A percentile compares a stretch with the other conserved stretches of the same genome.
These are phyloP conservation scores for Mugil cephalus DNA, from an alignment of 2,113 vertebrate genomes.

Conservation along the genomic window DNA sequence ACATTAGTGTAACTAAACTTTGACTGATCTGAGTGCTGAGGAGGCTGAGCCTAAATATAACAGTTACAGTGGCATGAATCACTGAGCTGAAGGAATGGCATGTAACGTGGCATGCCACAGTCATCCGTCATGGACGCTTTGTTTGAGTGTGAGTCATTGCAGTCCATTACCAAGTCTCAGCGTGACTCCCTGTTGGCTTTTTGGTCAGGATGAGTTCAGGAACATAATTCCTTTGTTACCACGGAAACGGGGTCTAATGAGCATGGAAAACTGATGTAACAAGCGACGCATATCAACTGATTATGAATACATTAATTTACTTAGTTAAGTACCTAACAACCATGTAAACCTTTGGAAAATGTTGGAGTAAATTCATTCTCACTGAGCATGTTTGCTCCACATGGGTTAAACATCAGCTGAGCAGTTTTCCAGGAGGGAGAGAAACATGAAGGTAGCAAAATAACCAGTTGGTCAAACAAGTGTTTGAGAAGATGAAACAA, in stretches of 20 bases:
- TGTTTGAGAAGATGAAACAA: too few relatives aligned
- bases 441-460: too few relatives aligned
- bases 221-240: constrained; percentile 25
- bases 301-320: too few relatives aligned
- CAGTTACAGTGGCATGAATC: background rate
- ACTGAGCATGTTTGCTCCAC: too few relatives aligned
- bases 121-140: constrained; percentile 33
- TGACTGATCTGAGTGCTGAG: background rate
- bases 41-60: constrained; percentile 9
- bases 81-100: constrained; percentile 17
- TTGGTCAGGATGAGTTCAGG: constrained; percentile 4
- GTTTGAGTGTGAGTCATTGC: constrained; percentile 47
- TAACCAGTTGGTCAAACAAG: too few relatives aligned
- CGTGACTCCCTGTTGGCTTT: constrained; percentile 6
- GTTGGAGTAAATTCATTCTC: too few relatives aligned
- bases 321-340: too few relatives aligned
- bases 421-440: too few relatives aligned
- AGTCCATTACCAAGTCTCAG: background rate
- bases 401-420: too few relatives aligned
- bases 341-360: too few relatives aligned
- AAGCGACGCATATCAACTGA: too few relatives aligned
- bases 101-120: constrained; percentile 33
- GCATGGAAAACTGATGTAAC: background rate
- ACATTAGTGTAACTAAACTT: background rate
- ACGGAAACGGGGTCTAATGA: constrained; percentile 29